Evolutionary conservation across 2,888 invertebrate genomes (phyloP), one percentile per base, ranked within the genome.

Genomic region (Dicranocentrus wangi): DNA sequence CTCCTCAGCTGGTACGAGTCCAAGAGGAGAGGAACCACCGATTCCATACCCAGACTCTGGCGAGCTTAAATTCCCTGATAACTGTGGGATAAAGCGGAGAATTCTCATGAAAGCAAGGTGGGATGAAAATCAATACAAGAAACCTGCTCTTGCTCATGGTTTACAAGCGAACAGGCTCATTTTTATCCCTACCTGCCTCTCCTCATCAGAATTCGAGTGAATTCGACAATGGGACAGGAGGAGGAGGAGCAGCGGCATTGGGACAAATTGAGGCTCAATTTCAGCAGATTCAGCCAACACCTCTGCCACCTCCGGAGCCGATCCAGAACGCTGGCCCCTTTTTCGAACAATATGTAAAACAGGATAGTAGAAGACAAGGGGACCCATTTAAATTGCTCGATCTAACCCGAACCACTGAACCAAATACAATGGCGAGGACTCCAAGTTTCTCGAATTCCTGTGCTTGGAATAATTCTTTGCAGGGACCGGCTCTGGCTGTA

Each of bases 61-160:
- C 21, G 28, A 7, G 5, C 65, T 65, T 28, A 70, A 78, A 13
- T 47, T 66, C 19, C 73, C 61, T 0, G 43, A 27, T 19, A 73
- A 69, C n/a, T 68, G 43, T 39, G 81, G 75, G 23, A 21, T 81
- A 47, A 81, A 81, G 32, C 23, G 81, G 10, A 66, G 75, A 47
- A 73, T 69, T 53, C 53, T 75, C 19, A 51, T 61, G 21, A 81
- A 75, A 32, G 60, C 68, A 17, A 25, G n/a, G 42, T 25, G 28
- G 42, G 81, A 75, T 23, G 69, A 69, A 15, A 60, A 69, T 61
- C 75, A 61, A 8, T 71, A 39, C 17, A 71, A 71, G 28, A 69
- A 58, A 25, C 43, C 71, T 15, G 55, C 68, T 2, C 43, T 65
- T 7, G 65, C 25, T 2, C 61, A 27, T 23, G 27, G 42, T 17